Conservation (phyloP, 2,888 invertebrate genomes). For the Zootermopsis nevadensis region DNA sequence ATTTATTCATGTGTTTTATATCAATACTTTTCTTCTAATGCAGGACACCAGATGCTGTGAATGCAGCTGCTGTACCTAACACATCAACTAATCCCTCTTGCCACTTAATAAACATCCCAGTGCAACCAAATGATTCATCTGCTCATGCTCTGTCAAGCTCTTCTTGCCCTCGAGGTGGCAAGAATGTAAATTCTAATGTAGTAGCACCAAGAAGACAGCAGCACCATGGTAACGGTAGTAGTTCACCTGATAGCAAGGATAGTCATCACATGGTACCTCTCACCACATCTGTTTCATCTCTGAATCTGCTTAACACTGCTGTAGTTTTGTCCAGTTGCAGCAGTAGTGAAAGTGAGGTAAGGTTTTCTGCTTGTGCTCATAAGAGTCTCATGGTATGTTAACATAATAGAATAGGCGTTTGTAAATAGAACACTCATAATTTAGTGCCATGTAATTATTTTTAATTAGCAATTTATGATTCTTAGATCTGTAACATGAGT, state of each 20-base stretch:
- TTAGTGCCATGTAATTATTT: too few relatives aligned
- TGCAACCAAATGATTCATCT: slow-evolving; percentile 17
- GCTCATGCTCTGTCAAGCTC: slow-evolving; percentile 34
- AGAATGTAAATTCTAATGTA: neutral
- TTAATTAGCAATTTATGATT: too few relatives aligned
- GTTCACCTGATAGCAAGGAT: neutral
- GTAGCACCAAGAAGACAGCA: slow-evolving; percentile 9
- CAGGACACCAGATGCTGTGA: slow-evolving; percentile 18
- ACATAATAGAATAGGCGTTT: too few relatives aligned
- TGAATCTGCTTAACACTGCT: slow-evolving; percentile 61
- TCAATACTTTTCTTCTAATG: neutral
- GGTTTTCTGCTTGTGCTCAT: neutral
- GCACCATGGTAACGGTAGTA: neutral
- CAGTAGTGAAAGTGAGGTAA: slow-evolving; percentile 59
- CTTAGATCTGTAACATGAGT: too few relatives aligned
- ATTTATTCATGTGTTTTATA: neutral
- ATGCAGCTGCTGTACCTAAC: neutral
- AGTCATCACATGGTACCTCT: slow-evolving; percentile 51
- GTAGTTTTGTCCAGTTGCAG: slow-evolving; percentile 61
- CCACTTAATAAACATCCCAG: neutral
- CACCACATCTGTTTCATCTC: slow-evolving; percentile 59
- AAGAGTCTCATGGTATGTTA: too few relatives aligned
- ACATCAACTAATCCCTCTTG: neutral
- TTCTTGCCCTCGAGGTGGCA: slow-evolving; percentile 31
- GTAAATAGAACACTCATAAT: too few relatives aligned